Conservation (phyloP, 2,113 vertebrate genomes). For the Mormoops blainvillei region DNA sequence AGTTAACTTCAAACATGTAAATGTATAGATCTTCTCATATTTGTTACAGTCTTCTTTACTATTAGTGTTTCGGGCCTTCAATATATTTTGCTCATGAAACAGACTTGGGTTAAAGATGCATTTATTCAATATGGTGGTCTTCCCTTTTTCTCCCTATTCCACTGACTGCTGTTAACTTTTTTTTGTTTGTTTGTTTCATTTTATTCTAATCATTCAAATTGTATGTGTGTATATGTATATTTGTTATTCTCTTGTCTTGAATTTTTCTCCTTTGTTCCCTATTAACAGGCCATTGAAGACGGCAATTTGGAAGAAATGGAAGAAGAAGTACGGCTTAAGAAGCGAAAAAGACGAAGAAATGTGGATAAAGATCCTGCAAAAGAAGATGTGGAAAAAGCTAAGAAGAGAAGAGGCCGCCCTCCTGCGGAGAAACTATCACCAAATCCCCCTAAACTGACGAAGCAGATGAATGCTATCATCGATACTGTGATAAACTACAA, state of each 20-base stretch:
- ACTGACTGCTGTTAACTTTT: constrained; percentile 37
- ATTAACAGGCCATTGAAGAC: constrained; percentile 93
- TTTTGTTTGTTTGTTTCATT: constrained; percentile 33
- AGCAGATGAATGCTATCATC: constrained; percentile 96
- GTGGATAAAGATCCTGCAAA: constrained; percentile 91
- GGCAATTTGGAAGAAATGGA: constrained; percentile 99
- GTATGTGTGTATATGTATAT: not conserved
- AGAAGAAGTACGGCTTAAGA: constrained; percentile 97
- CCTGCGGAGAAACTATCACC: constrained; percentile 95
- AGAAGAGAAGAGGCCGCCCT: constrained; percentile 95
- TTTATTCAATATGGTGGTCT: constrained; percentile 23
- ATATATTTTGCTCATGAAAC: constrained; percentile 20
- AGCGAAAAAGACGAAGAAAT: constrained; percentile 93
- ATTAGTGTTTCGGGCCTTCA: not conserved
- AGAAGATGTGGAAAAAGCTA: constrained; percentile 89
- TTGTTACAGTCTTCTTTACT: not conserved
- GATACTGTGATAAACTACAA: constrained; percentile 99
- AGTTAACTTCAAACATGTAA: constrained; percentile 27
- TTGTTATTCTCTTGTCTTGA: constrained; percentile 43
- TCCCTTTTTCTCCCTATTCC: not conserved
- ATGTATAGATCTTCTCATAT: not conserved
- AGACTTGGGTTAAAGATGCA: not conserved
- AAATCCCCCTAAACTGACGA: constrained; percentile 94
- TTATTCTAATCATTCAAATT: constrained; percentile 3
- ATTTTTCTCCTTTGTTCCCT: constrained; percentile 41